These are phyloP conservation scores for Spinibarbus caldwelli DNA, from an alignment of 2,797 vertebrate species.

Conservation along the genomic window DNA sequence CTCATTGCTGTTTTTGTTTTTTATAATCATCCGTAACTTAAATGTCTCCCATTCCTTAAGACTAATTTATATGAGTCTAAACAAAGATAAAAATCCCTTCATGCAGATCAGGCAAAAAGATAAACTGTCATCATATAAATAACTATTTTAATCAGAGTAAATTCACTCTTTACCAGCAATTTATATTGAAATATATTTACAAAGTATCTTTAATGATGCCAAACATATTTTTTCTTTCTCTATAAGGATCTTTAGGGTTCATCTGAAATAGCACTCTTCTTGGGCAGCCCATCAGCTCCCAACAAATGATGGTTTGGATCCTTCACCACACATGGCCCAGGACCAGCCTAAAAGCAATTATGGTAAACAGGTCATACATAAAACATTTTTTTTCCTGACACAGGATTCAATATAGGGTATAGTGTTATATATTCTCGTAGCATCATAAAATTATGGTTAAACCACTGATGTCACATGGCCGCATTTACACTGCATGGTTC, in stretches of 20 bases:
- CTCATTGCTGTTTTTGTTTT: not conserved
- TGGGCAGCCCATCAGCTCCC: slow-evolving; percentile 82
- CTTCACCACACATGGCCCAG: slow-evolving; percentile 83
- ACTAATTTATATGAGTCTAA: not conserved
- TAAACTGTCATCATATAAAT: not conserved
- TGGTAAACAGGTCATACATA: not conserved
- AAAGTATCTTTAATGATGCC: not conserved
- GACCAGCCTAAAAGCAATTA: slow-evolving; percentile 81
- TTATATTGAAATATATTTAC: slow-evolving; percentile 3
- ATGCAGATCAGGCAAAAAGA: not conserved
- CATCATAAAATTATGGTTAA: no score
- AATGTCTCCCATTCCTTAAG: not conserved
- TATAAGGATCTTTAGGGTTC: not conserved
- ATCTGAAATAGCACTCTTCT: slow-evolving; percentile 37
- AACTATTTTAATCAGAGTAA: slow-evolving; percentile 21
- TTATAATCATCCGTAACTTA: not conserved
- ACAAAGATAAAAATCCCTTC: not conserved
- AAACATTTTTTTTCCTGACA: not conserved
- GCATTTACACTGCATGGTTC: no score
- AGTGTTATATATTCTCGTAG: no score
- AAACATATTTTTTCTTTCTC: not conserved
- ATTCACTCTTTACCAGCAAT: not conserved
- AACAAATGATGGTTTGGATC: slow-evolving; percentile 83
- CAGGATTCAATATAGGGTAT: not conserved
- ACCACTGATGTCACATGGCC: no score